A percentile compares a stretch with the other conserved stretches of the same genome.
Evolutionary conservation across 2,113 vertebrate genomes (phyloP).

Genomic region (Mohoua ochrocephala): DNA sequence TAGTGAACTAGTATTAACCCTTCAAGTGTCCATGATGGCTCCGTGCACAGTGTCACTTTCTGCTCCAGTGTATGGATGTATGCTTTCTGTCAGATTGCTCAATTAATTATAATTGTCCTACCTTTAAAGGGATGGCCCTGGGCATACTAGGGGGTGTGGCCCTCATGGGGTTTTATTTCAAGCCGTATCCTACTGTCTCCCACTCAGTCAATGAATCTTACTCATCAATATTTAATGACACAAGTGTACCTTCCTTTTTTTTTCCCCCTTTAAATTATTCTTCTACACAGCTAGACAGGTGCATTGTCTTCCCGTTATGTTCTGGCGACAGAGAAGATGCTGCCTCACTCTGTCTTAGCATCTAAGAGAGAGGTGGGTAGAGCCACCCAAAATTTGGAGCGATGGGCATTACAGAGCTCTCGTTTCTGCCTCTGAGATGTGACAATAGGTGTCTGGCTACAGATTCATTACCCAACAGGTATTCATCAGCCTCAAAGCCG

Average conservation of each 20-base stretch:
- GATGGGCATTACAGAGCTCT: neutral
- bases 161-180: constrained; percentile 68
- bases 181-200: constrained; percentile 42
- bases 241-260: neutral
- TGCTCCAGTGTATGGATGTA: constrained; percentile 10
- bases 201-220: constrained; percentile 60
- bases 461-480: neutral
- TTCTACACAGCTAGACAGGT: constrained; percentile 9
- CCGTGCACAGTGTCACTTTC: constrained; percentile 36
- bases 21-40: constrained; percentile 52
- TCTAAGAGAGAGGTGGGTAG: neutral
- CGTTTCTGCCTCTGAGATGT: neutral
- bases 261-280: neutral
- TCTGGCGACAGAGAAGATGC: neutral
- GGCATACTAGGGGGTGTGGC: constrained; percentile 55
- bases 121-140: constrained; percentile 62
- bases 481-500: constrained; percentile 3
- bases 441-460: neutral
- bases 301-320: neutral
- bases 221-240: constrained; percentile 71
- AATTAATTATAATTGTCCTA: constrained; percentile 72
- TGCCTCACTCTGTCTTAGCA: neutral
- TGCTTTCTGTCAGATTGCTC: constrained; percentile 67
- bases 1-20: constrained; percentile 62
- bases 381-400: neutral